Evolutionary conservation across 1,140 invertebrate genomes (phyloP), one percentile per base, ranked within the genome.

Genomic region (Drosophila gunungcola): DNA sequence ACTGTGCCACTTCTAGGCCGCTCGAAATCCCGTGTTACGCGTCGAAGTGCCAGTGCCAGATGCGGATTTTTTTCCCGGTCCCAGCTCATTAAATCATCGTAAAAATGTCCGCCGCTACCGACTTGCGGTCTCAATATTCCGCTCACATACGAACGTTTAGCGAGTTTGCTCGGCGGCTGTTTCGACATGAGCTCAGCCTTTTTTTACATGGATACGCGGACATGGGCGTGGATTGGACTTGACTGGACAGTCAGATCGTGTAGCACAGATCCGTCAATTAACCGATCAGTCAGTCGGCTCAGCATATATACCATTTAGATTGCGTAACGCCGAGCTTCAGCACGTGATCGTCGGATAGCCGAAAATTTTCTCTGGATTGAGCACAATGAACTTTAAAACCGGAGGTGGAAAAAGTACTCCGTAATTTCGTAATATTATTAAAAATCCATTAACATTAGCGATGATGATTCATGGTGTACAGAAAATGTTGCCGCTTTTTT

Each of bases 201-300:
- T 62, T 63, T 72, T 62, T 52, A 52, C 48, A 36, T 52, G 49
- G 49, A 11, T 16, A 56, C 39, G 70, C 68, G 61, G 52, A 61
- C 58, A 60, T 77, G 56, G 65, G 51, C 56, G 62, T 68, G 57
- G 64, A 70, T 65, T 51, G 53, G 62, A 63, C 56, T 41, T 58
- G 55, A 32, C 62, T 49, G 62, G 42, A 67, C 62, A 58, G 46
- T 65, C 32, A 32, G 46, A 53, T 68, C 62, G 75, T 72, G 61
- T 88, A 88, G 83, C 83, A 88, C 83, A 88, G 79, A 82, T 86
- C 83, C 83, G 83, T 86, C 83, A 86, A 88, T 85, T 77, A 85
- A 67, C 51, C 38, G 52, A 65, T 70, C 48, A 51, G 21, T 21
- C 72, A 63, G 45, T 82, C 51, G 54, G 51, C 38, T 57, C 42